Evolutionary conservation across 2,888 invertebrate genomes (phyloP), one percentile per base, ranked within the genome.

Genomic region (Saturnia japonica): DNA sequence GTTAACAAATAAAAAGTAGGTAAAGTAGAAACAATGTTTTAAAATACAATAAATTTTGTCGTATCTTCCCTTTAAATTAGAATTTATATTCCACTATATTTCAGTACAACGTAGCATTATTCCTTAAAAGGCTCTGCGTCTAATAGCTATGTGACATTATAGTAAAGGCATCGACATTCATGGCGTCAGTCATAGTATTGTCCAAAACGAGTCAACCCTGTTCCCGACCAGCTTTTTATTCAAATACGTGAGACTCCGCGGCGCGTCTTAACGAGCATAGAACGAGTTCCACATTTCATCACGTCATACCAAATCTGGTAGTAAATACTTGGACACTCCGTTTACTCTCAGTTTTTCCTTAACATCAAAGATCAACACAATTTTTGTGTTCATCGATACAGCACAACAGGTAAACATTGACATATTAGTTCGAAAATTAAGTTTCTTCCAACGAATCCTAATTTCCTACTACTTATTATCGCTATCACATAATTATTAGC

Each of bases 211-310:
- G 90, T 88, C 85, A 78, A 81, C 84, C 85, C 81, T 83, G 85
- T 83, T 86, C 85, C 85, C 83, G 80, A 76, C 81, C 80, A 74
- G 84, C 85, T 91, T 92, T 91, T 93, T 93, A 88, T 91, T 84
- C 85, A 79, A 81, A 84, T 86, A 88, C 90, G 88, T 90, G 91
- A 92, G 93, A 92, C 91, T 87, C 85, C 80, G 82, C 83, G 91
- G 88, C 91, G 90, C 88, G 88, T 86, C 88, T 84, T 91, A 91
- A 91, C 92, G 86, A 91, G 86, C 88, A 85, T 85, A 84, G 88
- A 91, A 91, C 93, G 89, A 86, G 93, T 91, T 90, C 87, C 81
- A 88, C 86, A 85, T 89, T 85, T 88, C 86, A 85, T 82, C 85
- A 82, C 84, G 85, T 89, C 88, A 90, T 85, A 83, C 90, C 88